Evolutionary conservation across 30 jellyfish, hydroid and myxozoan genomes (phyloP), one percentile per base, ranked within the genome.

Genomic region (Turritopsis dohrnii): DNA sequence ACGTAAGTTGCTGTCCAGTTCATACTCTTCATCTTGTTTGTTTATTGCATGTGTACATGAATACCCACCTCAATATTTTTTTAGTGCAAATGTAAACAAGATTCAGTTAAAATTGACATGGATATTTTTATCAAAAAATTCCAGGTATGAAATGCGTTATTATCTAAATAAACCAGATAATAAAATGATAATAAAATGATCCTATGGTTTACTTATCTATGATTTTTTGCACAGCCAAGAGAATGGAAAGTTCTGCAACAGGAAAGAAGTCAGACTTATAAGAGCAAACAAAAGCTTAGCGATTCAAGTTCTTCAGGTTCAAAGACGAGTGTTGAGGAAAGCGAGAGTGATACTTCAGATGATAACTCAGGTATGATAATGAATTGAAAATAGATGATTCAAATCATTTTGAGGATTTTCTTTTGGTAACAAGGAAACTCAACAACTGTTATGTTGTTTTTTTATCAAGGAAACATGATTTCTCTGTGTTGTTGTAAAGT

Each of bases 61-160:
- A n/a, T n/a, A n/a, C n/a, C n/a, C n/a, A n/a, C n/a, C n/a, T 83
- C 31, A 27, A 8, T 24, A 71, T 72, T 5, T 75, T 19, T 82
- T 74, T 80, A 91, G 96, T 91, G 96, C 71, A 26, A 88, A 9
- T 91, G 97, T 77, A 71, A 85, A 24, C 53, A 77, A 1, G 97
- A 91, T 76, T 82, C 88, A 54, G 97, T 91, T 19, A 91, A 87
- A 77, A 91, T 91, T 21, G 90, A 91, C 53, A 91, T 91, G 97
- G 97, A 83, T 16, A 27, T 86, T 53, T 91, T 91, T 65, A 89
- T 91, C 71, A 79, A 79, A 81, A 91, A 91, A 74, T 91, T 76
- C 79, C 95, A 87, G 96, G 97, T 91, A 76, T 4, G 71, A 13
- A 41, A 3, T 41, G 13, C 13, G 60, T n/a, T n/a, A n/a, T n/a